phyloP scores from a whole-genome alignment of 1,140 invertebrate species.

The Aporrectodea caliginosa region DNA sequence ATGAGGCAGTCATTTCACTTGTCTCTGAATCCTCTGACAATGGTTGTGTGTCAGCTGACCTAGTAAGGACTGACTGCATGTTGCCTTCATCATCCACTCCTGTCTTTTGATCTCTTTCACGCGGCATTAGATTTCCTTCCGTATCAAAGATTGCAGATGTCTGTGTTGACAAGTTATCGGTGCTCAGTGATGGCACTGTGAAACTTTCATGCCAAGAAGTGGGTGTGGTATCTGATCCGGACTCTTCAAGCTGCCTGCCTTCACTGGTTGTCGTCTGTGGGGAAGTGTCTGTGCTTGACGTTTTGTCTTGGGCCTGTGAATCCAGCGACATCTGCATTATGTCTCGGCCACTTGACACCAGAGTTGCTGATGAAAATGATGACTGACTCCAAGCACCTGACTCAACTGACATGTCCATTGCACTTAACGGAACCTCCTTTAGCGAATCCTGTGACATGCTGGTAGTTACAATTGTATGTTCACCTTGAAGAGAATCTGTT shows the following conservation, averaged over 20 bases:
- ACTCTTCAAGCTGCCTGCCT: not conserved
- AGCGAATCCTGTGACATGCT: constrained; percentile 27
- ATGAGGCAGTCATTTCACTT: too few species aligned
- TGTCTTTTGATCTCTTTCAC: not conserved
- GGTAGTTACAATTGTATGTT: constrained; percentile 2
- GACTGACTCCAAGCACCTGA: constrained; percentile 17
- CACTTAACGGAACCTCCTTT: not conserved
- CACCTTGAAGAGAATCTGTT: constrained; percentile 16
- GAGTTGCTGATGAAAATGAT: not conserved
- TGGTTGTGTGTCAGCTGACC: too few species aligned
- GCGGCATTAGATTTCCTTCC: not conserved
- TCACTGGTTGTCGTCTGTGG: not conserved
- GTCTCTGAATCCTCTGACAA: too few species aligned
- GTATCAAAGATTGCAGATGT: not conserved
- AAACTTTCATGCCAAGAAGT: not conserved
- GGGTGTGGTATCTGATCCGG: not conserved
- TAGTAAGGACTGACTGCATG: too few species aligned
- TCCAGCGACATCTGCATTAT: not conserved
- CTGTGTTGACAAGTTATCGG: not conserved
- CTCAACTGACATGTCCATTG: constrained; percentile 18
- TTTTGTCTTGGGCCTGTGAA: not conserved
- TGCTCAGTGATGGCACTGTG: not conserved
- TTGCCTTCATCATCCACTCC: not conserved
- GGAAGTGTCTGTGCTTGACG: not conserved
- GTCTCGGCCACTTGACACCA: not conserved